phyloP scores from a whole-genome alignment of 37 sponge, comb jelly and placozoan genomes.

The Hexactinellida sp. region DNA sequence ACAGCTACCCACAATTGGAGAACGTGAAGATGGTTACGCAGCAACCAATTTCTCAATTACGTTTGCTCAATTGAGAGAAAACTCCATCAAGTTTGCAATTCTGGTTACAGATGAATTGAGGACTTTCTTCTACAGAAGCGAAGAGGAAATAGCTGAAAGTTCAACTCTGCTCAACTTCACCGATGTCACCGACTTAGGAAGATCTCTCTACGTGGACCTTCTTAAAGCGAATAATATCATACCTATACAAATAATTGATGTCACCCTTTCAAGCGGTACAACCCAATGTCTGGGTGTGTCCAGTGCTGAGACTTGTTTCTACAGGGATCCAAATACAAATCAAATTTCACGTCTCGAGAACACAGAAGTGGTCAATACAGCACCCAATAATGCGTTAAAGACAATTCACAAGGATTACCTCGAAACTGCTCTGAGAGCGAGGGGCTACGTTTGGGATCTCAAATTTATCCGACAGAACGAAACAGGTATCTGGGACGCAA shows the following conservation, averaged over 20 bases:
- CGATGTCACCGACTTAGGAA: neutral
- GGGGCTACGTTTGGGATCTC: slow-evolving; percentile 5
- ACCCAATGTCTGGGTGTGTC: neutral
- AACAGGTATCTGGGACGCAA: slow-evolving; percentile 9
- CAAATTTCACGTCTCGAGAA: neutral
- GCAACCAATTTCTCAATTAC: neutral
- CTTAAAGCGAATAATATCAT: neutral
- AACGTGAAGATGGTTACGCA: slow-evolving; percentile 3
- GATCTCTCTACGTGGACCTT: neutral
- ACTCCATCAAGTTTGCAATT: neutral
- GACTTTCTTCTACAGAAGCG: neutral
- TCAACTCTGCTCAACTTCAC: neutral
- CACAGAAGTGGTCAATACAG: neutral
- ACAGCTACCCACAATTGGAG: neutral
- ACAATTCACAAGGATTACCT: neutral
- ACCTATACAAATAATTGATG: neutral
- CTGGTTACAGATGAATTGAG: neutral
- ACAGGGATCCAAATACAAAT: neutral
- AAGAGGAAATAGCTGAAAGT: neutral
- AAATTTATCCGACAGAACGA: neutral
- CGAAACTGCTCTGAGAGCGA: neutral
- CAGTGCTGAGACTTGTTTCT: slow-evolving; percentile 6
- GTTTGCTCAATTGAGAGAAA: neutral
- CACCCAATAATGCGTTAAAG: neutral
- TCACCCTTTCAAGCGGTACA: neutral